Conservation (phyloP, 2,888 invertebrate genomes). For the Drosophila pegasa region DNA sequence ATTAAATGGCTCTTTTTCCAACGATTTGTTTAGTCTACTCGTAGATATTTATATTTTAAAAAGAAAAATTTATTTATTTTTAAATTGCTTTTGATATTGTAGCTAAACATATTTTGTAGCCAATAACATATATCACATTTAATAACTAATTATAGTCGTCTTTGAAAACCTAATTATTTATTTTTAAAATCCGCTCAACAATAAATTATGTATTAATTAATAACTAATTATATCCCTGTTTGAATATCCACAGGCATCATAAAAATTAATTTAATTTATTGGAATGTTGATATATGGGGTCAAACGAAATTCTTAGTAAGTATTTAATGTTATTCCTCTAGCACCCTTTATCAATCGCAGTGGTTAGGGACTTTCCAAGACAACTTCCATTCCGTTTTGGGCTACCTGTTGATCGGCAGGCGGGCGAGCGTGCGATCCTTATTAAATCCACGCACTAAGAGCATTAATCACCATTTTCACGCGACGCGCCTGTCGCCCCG, state of each 20-base stretch:
- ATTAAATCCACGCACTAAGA: slow-evolving; percentile 74
- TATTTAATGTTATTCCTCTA: neutral
- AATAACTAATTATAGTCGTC: neutral
- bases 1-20: too few species aligned
- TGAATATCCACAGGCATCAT: too few species aligned
- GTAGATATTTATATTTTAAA: too few species aligned
- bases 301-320: neutral
- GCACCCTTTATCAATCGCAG: slow-evolving; percentile 67
- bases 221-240: too few species aligned
- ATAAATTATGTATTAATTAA: too few species aligned
- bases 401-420: slow-evolving; percentile 55
- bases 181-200: too few species aligned
- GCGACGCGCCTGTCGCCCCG: slow-evolving; percentile 63
- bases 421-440: slow-evolving; percentile 61
- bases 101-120: neutral
- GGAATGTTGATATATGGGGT: neutral
- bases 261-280: too few species aligned
- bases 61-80: neutral
- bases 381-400: slow-evolving; percentile 47
- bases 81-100: neutral
- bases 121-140: neutral
- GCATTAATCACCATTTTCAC: slow-evolving; percentile 80
- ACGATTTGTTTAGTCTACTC: too few species aligned
- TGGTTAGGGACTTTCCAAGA: slow-evolving; percentile 66
- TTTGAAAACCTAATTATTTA: too few species aligned